phyloP scores from a whole-genome alignment of 23 tunicate species.

The Styela clava region DNA sequence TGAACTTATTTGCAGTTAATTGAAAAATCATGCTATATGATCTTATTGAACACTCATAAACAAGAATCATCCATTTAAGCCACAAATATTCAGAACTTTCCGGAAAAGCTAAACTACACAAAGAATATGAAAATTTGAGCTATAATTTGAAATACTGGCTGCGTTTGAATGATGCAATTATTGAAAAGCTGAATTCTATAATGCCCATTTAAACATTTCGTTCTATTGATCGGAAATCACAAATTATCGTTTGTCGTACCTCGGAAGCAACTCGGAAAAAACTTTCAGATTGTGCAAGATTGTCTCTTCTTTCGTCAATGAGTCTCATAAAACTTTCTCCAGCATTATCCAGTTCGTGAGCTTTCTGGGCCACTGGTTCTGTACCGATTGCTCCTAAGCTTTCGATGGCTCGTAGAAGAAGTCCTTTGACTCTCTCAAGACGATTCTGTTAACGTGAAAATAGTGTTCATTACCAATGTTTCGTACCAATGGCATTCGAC shows the following conservation, averaged over 20 bases:
- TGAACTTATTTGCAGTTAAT: not conserved
- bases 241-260: no score
- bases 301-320: constrained; percentile 46
- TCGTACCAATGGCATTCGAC: no score
- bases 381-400: constrained; percentile 51
- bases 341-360: constrained; percentile 47
- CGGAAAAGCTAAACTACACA: no score
- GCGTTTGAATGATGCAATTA: no score
- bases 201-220: not conserved
- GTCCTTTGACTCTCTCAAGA: constrained; percentile 47
- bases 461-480: no score
- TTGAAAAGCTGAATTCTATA: no score
- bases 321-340: constrained; percentile 70
- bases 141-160: no score
- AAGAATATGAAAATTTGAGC: no score
- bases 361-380: constrained; percentile 45
- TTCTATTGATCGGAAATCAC: not conserved
- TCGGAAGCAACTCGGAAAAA: constrained; percentile 40
- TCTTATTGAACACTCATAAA: no score
- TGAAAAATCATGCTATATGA: no score
- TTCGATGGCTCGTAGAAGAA: constrained; percentile 49
- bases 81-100: no score
- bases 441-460: constrained; percentile 34
- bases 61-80: no score
- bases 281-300: constrained; percentile 24